Percentiles rank a stretch among this genome's conserved stretches.
Evolutionary conservation across 2,113 vertebrate genomes (phyloP).

Genomic region (Lepus europaeus): DNA sequence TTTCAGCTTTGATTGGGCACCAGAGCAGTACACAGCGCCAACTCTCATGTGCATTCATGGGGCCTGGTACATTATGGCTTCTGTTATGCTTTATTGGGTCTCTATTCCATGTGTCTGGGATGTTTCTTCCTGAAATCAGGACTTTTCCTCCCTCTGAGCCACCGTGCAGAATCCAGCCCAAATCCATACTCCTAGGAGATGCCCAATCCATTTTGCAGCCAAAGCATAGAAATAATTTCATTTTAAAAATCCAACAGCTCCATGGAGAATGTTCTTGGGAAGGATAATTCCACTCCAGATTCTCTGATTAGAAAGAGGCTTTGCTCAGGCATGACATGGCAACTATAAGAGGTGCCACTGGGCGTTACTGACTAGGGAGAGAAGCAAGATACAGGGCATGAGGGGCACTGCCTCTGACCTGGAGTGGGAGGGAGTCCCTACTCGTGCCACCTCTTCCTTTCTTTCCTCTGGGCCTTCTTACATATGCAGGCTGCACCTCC

Average conservation of each 20-base stretch:
- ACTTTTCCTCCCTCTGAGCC: slow-evolving; percentile 34
- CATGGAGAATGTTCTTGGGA: background rate
- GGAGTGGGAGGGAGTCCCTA: background rate
- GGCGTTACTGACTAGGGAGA: background rate
- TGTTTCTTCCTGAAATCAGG: slow-evolving; percentile 65
- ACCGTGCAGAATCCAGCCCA: background rate
- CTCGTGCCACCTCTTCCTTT: background rate
- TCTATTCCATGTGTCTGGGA: background rate
- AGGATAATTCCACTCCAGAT: background rate
- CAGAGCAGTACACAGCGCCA: slow-evolving; percentile 45
- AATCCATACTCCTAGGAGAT: slow-evolving; percentile 28
- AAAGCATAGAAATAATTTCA: slow-evolving; percentile 47
- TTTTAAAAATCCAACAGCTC: slow-evolving; percentile 25
- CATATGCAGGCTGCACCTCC: background rate
- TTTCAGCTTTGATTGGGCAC: slow-evolving; percentile 72
- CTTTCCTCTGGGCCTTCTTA: background rate
- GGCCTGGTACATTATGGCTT: background rate
- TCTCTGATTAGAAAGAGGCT: background rate
- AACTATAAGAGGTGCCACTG: background rate
- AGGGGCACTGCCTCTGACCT: background rate
- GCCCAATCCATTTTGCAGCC: background rate
- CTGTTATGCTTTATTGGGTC: slow-evolving; percentile 45
- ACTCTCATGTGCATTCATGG: slow-evolving; percentile 36
- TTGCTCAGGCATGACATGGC: background rate
- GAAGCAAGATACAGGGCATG: background rate